phyloP scores from a whole-genome alignment of 1,140 invertebrate genomes.

The Lysiphlebus fabarum region DNA sequence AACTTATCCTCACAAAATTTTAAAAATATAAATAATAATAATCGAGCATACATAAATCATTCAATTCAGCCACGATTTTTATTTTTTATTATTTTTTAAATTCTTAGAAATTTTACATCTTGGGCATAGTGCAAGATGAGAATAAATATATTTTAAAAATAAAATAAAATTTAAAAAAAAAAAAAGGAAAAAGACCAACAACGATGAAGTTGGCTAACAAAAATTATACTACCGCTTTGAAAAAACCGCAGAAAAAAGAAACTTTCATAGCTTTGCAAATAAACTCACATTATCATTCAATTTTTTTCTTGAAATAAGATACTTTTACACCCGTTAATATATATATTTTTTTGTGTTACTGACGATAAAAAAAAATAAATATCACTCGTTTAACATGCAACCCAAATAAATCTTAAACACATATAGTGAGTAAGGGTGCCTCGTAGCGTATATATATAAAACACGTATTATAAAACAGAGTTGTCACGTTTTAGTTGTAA shows the following conservation, averaged over 20 bases:
- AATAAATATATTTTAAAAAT: not conserved
- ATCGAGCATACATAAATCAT: no score
- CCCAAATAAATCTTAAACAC: no score
- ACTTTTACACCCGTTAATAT: conserved; percentile 9
- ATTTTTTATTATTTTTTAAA: conserved; percentile 16
- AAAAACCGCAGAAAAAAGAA: conserved; percentile 14
- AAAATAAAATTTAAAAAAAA: not conserved
- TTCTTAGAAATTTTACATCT: conserved; percentile 7
- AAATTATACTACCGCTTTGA: conserved; percentile 5
- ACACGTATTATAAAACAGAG: no score
- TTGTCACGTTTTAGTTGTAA: no score
- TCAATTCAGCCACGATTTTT: no score
- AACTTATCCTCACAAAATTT: no score
- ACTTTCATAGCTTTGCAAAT: conserved; percentile 13
- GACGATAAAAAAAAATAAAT: not conserved
- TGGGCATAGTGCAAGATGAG: not conserved
- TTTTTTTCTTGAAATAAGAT: not conserved
- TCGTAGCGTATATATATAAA: not conserved
- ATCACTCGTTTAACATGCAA: not conserved
- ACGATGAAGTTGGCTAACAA: not conserved
- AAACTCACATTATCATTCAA: conserved; percentile 1
- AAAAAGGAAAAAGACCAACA: conserved; percentile 10
- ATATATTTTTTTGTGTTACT: not conserved
- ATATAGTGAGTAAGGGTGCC: no score
- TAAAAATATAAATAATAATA: no score